Evolutionary conservation across 2,797 vertebrate genomes (phyloP), one percentile per base, ranked within the genome.

Genomic region (Periophthalmus magnuspinnatus): DNA sequence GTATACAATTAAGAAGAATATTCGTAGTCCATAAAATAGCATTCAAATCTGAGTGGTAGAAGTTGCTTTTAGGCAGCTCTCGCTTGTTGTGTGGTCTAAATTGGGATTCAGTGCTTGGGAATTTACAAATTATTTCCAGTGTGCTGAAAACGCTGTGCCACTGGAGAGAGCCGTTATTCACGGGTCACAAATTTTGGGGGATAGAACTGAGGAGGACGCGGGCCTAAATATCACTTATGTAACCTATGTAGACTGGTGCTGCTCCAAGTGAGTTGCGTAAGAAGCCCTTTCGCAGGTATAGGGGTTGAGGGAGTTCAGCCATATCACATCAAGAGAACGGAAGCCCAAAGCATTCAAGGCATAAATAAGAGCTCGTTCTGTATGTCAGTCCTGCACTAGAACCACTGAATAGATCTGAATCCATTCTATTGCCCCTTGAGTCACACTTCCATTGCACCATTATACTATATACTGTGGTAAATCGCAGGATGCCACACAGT

Each of bases 51-150:
- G 56, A 65, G 77, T 59, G 63, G 80, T 71, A 54, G 67, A 76
- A 71, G 75, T 67, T 81, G 80, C 83, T 83, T 84, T 76, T 60
- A 84, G 82, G 74, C 79, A 85, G 86, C 83, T 67, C 74, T 63
- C 75, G 65, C 76, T 83, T 86, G 77, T 83, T 68, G 34, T 79
- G 83, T 60, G 13, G 61, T 82, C 61, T 89, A 91, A 89, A 91
- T 87, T 69, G 71, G 84, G 86, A 82, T 69, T 77, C 83, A 83
- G 83, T 80, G 66, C 82, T 21, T 81, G 86, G 82, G 81, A 87
- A 81, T 88, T 90, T 81, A 81, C 78, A 84, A 81, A 90, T 91
- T 85, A 90, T 90, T 89, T 91, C 88, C 77, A 80, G 86, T 86
- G 80, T 54, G 58, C 80, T 86, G 89, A 86, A 86, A 90, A 79